Evolutionary conservation across 1,140 invertebrate genomes (phyloP), one percentile per base, ranked within the genome.

Genomic region (Drosophila cardini): DNA sequence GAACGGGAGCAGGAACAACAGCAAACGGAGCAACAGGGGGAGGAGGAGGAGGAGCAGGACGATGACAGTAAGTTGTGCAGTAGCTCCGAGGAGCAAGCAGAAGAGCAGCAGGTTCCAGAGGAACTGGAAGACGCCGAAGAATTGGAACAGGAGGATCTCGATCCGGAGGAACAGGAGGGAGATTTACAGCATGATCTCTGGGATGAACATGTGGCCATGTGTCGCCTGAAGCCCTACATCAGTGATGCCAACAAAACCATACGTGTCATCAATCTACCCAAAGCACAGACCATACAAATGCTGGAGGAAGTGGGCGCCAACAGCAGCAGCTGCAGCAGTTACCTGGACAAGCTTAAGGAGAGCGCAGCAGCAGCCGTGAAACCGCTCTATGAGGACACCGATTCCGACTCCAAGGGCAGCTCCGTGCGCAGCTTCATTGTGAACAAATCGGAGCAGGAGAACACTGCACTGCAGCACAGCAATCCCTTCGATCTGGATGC

Each of bases 331-430:
- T 1, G n/a, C 55, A 7, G 58, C 53, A 64, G 52, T 21, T 62
- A 69, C 43, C 60, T 90, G 55, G 83, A 87, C 45, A 90, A 86
- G 61, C 58, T 90, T 2, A 91, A 91, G 34, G 83, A 89, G 1
- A 73, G 45, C 16, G 52, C 60, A 0, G 11, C 57, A 0, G 52
- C 60, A 0, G 11, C 57, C 0, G 71, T 85, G 4, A 80, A 81
- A 58, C 75, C 82, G 0, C 65, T 90, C 11, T 90, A 92, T 48
- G 91, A 92, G 13, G 90, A 92, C 57, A 92, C 91, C 6, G 91
- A 93, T 57, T 93, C 93, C 0, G 93, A 93, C 11, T 94, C 94
- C 0, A 94, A 94, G 10, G 93, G 94, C 32, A 94, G 94, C 34
- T 93, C 91, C 2, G 83, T 92, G 26, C 80, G 83, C 21, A 91